Percentiles rank a stretch among this genome's conserved stretches.
phyloP scores from a whole-genome alignment of 2,113 vertebrate genomes.

The Ctenomys sociabilis region DNA sequence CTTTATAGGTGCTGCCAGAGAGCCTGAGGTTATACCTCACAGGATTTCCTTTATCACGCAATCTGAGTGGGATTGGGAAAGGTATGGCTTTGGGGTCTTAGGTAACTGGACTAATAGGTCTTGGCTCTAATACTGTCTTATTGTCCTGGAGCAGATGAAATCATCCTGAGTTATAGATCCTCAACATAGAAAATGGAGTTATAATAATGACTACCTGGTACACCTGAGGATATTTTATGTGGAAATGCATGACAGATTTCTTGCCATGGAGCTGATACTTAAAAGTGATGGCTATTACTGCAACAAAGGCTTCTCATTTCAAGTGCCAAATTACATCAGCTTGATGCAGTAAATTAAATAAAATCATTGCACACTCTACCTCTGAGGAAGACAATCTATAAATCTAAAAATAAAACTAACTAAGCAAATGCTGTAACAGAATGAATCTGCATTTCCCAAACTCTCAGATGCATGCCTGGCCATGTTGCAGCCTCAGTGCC shows the following conservation, averaged over 20 bases:
- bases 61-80: neutral
- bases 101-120: neutral
- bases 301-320: slow-evolving; percentile 38
- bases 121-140: neutral
- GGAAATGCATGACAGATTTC: neutral
- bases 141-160: slow-evolving; percentile 19
- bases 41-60: slow-evolving; percentile 15
- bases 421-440: neutral
- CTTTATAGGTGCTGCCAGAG: neutral
- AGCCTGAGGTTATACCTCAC: neutral
- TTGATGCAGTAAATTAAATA: slow-evolving; percentile 43
- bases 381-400: slow-evolving; percentile 52
- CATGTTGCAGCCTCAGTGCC: neutral
- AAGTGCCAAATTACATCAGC: slow-evolving; percentile 51
- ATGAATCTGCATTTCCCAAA: neutral
- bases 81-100: neutral
- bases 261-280: neutral
- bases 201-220: slow-evolving; percentile 8
- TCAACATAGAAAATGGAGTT: neutral
- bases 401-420: slow-evolving; percentile 66
- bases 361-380: slow-evolving; percentile 6
- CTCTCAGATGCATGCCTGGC: slow-evolving; percentile 2
- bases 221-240: slow-evolving; percentile 20
- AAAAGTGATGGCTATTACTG: neutral
- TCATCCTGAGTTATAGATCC: neutral